Conservation (phyloP, 2,113 vertebrate genomes). For the Heterocephalus glaber region DNA sequence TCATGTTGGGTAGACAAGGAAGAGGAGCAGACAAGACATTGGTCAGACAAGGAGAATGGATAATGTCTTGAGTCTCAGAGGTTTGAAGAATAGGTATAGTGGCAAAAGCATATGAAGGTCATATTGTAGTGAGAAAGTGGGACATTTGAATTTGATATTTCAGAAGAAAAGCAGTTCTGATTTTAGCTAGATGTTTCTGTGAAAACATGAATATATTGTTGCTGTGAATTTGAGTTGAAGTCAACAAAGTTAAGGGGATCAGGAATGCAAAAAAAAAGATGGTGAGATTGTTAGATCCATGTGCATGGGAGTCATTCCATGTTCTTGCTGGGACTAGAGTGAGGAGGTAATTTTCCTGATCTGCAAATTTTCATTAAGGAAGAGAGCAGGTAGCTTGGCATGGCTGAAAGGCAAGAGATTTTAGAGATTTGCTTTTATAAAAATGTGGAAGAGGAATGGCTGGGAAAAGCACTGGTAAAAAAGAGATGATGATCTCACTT, state of each 20-base stretch:
- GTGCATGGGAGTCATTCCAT: background rate
- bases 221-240: background rate
- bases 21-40: background rate
- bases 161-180: background rate
- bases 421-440: background rate
- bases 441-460: background rate
- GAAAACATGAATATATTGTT: background rate
- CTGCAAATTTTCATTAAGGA: background rate
- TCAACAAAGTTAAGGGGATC: background rate
- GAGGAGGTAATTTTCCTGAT: background rate
- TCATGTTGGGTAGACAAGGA: background rate
- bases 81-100: background rate
- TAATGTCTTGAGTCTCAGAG: background rate
- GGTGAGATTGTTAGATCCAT: background rate
- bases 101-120: background rate
- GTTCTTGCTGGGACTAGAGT: background rate
- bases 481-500: background rate
- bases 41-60: background rate
- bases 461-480: background rate
- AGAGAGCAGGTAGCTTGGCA: background rate
- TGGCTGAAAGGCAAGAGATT: background rate
- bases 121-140: background rate
- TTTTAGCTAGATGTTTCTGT: background rate
- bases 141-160: background rate
- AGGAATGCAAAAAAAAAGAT: background rate